A percentile compares a stretch with the other conserved stretches of the same genome.
These are phyloP conservation scores for Heptranchias perlo DNA, from an alignment of 2,113 vertebrate species.

Conservation along the genomic window DNA sequence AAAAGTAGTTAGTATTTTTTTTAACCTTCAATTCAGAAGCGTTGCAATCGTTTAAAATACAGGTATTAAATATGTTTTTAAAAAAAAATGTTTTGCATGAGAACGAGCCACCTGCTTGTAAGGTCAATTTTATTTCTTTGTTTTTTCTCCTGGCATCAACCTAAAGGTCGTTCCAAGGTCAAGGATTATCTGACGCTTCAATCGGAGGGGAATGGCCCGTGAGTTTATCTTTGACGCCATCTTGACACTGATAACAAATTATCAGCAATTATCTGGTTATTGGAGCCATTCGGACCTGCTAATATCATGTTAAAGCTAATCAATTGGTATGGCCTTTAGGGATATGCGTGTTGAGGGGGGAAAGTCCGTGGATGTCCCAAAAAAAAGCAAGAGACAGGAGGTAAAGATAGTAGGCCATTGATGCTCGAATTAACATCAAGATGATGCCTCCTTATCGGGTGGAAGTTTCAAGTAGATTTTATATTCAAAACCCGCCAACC, in stretches of 20 bases:
- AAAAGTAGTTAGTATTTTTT: too few species aligned
- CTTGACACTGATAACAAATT: slow-evolving; percentile 53
- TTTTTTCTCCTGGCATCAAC: background rate
- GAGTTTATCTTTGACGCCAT: slow-evolving; percentile 54
- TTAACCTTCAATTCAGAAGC: background rate
- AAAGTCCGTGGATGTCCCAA: background rate
- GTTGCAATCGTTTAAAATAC: background rate
- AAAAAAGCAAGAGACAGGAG: background rate
- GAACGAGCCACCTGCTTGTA: slow-evolving; percentile 16
- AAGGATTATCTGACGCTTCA: slow-evolving; percentile 49
- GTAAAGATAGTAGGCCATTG: background rate
- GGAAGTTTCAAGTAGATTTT: background rate
- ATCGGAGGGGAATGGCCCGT: slow-evolving; percentile 43
- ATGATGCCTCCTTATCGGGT: background rate
- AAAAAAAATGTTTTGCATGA: background rate
- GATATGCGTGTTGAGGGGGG: background rate
- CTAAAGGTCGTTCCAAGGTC: slow-evolving; percentile 48
- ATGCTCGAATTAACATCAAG: background rate
- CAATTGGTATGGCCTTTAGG: slow-evolving; percentile 20
- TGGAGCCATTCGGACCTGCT: slow-evolving; percentile 40
- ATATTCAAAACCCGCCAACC: background rate
- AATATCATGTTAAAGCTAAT: slow-evolving; percentile 41
- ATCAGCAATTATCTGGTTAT: slow-evolving; percentile 50
- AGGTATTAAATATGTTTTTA: background rate
- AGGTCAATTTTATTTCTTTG: slow-evolving; percentile 34